These are phyloP conservation scores for Cettia cetti DNA, from an alignment of 2,113 vertebrate genomes.

Conservation along the genomic window DNA sequence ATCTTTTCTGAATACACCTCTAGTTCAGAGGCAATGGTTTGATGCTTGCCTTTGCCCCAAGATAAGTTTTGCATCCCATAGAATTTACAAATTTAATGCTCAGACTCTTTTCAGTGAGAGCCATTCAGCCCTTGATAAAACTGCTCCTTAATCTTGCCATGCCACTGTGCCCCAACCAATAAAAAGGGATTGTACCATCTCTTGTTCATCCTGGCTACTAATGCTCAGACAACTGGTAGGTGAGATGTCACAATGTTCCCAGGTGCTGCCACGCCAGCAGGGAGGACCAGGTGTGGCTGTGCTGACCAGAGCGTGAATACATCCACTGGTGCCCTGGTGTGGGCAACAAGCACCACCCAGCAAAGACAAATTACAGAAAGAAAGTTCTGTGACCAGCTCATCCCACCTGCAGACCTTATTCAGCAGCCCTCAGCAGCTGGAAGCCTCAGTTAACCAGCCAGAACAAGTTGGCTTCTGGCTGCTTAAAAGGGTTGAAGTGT, in stretches of 20 bases:
- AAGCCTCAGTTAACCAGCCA: background rate
- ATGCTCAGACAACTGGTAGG: background rate
- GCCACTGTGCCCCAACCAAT: too few species aligned
- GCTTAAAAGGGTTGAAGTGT: too few species aligned
- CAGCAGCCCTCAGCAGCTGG: background rate
- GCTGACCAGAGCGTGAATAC: background rate
- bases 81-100: background rate
- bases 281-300: background rate
- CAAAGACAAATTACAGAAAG: background rate
- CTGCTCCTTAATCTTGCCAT: background rate
- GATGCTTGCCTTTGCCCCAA: background rate
- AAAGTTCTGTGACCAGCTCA: background rate
- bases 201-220: background rate
- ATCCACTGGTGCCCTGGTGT: background rate
- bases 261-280: background rate
- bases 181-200: background rate
- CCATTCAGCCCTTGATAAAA: background rate
- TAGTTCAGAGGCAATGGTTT: background rate
- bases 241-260: rapidly evolving
- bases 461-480: background rate
- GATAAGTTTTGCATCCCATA: background rate
- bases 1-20: background rate
- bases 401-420: background rate
- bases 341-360: background rate
- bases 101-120: background rate